These are phyloP conservation scores for Euschistus heros DNA, from an alignment of 1,140 invertebrate species.

Conservation along the genomic window DNA sequence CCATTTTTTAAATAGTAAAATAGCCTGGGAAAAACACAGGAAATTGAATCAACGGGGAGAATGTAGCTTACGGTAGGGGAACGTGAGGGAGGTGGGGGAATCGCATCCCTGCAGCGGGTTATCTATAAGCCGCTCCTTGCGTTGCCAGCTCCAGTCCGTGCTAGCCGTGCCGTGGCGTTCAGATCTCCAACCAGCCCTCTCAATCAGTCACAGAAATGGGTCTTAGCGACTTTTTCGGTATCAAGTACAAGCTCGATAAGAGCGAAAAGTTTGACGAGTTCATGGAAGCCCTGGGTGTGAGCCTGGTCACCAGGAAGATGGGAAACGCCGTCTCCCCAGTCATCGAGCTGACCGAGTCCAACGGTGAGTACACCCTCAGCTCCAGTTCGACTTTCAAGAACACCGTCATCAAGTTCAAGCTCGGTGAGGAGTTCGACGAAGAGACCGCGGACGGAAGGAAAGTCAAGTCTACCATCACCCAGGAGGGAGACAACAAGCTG, in stretches of 20 bases:
- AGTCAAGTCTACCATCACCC: constrained; percentile 58
- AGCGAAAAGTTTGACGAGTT: constrained; percentile 81
- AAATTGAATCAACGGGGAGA: no score
- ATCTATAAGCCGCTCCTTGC: no score
- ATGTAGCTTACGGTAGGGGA: no score
- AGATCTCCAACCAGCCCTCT: no score
- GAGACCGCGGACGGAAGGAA: constrained; percentile 72
- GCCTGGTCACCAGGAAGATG: constrained; percentile 60
- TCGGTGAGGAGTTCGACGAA: constrained; percentile 75
- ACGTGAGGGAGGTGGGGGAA: no score
- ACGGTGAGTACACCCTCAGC: constrained; percentile 57
- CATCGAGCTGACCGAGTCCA: constrained; percentile 58
- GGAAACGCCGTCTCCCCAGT: constrained; percentile 60
- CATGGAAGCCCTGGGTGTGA: constrained; percentile 75
- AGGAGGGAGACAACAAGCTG: constrained; percentile 53
- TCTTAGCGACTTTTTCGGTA: constrained; percentile 20
- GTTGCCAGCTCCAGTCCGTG: no score
- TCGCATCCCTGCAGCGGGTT: no score
- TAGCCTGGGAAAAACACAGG: no score
- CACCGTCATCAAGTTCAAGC: constrained; percentile 62
- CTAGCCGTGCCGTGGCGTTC: no score
- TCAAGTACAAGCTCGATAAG: constrained; percentile 58
- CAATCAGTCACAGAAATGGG: no score
- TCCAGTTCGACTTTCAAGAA: constrained; percentile 78
- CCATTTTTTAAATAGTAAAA: no score